phyloP scores from a whole-genome alignment of 2,113 vertebrate species.

The Perca fluviatilis region DNA sequence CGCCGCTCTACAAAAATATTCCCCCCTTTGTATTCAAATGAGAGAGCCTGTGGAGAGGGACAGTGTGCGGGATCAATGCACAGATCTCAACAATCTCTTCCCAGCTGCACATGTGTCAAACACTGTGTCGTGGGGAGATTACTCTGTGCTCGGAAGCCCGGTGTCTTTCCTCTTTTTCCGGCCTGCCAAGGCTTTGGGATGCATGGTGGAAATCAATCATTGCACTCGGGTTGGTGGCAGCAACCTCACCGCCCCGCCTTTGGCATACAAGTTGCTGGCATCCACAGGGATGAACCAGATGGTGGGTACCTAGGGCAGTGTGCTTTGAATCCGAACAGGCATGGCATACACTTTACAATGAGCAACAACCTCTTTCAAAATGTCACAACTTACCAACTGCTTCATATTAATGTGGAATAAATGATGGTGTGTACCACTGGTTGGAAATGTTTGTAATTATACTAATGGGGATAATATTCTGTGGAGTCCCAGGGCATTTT shows the following conservation, averaged over 20 bases:
- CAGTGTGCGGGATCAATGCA: constrained; percentile 71
- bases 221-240: constrained; percentile 43
- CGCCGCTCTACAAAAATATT: constrained; percentile 59
- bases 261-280: constrained; percentile 52
- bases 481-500: constrained; percentile 5
- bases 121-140: constrained; percentile 52
- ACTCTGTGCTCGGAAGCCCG: constrained; percentile 31
- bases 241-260: constrained; percentile 34
- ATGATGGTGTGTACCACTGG: neutral
- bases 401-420: constrained; percentile 45
- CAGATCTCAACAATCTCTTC: constrained; percentile 74
- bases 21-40: constrained; percentile 77
- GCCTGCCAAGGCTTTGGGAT: constrained; percentile 29
- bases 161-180: neutral
- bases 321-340: constrained; percentile 49
- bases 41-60: constrained; percentile 51
- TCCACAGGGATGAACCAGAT: constrained; percentile 55
- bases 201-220: constrained; percentile 61
- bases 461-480: constrained; percentile 20
- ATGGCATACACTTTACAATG: constrained; percentile 36
- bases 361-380: constrained; percentile 36
- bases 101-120: constrained; percentile 68
- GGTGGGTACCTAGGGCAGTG: constrained; percentile 42
- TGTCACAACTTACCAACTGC: constrained; percentile 41
- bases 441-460: constrained; percentile 39